Evolutionary conservation across 2,797 vertebrate genomes (phyloP).

Genomic region (Pseudochirops corinnae): DNA sequence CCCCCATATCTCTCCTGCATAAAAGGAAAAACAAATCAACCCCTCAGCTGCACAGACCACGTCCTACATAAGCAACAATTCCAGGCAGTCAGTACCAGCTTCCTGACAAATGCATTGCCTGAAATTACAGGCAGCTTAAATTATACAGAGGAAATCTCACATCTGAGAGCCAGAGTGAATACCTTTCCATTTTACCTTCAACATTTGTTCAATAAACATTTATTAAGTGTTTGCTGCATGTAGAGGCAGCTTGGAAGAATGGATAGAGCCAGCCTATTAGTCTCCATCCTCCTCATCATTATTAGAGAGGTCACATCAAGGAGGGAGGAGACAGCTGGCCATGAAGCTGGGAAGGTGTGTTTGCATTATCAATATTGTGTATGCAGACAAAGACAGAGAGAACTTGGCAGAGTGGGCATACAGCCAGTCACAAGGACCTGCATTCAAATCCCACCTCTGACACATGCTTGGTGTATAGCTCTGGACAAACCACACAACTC

Average conservation of each 20-base stretch:
- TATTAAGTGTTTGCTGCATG: background rate
- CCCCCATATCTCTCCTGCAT: slow-evolving; percentile 6
- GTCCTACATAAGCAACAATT: slow-evolving; percentile 20
- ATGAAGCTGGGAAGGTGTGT: background rate
- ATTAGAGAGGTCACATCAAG: background rate
- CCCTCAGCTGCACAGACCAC: background rate
- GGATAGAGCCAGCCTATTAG: background rate
- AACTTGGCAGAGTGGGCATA: background rate
- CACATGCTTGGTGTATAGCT: background rate
- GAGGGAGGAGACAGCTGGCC: background rate
- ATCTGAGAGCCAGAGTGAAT: background rate
- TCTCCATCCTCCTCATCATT: background rate
- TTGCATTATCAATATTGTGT: background rate
- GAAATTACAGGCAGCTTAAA: background rate
- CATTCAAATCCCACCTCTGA: background rate
- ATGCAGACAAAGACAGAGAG: background rate
- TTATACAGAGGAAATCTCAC: background rate
- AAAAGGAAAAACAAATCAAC: slow-evolving; percentile 53
- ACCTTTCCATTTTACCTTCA: background rate
- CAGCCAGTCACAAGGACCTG: background rate
- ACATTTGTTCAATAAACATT: background rate
- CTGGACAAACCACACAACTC: background rate
- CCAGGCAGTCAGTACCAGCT: background rate
- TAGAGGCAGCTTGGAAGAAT: background rate
- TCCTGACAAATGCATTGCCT: background rate